phyloP scores from a whole-genome alignment of 2,113 vertebrate species.

The Arenaria interpres region DNA sequence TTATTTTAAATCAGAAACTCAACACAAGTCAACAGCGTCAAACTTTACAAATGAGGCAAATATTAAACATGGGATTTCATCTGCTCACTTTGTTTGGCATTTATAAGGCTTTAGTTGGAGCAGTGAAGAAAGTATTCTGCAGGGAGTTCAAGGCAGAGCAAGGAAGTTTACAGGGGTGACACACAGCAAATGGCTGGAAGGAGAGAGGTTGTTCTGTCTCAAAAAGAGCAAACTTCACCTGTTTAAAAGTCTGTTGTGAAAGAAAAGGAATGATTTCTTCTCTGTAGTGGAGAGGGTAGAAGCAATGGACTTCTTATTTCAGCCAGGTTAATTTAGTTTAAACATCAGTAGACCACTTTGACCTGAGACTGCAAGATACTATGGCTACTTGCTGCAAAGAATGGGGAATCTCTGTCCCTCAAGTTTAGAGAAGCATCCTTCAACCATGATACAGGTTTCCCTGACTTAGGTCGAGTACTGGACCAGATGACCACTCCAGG shows the following conservation, averaged over 20 bases:
- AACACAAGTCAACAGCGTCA: neutral
- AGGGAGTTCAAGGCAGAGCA: neutral
- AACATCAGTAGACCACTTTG: neutral
- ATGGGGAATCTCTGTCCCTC: neutral
- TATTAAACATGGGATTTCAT: neutral
- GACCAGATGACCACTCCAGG: neutral
- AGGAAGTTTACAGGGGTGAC: neutral
- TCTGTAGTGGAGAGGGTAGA: neutral
- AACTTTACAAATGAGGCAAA: neutral
- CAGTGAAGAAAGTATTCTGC: neutral
- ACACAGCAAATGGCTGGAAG: neutral
- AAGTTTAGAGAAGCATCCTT: neutral
- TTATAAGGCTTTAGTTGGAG: neutral
- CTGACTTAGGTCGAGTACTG: neutral
- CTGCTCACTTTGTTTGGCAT: neutral
- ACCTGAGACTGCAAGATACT: neutral
- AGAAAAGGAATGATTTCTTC: neutral
- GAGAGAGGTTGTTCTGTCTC: neutral
- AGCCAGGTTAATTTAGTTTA: neutral
- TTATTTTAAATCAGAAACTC: slow-evolving; percentile 7
- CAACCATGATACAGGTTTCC: neutral
- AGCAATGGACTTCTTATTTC: neutral
- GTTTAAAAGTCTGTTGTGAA: neutral
- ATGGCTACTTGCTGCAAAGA: neutral
- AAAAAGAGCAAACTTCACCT: neutral